Percentiles rank a stretch among this genome's conserved stretches.
These are phyloP conservation scores for Enhydra lutris DNA, from an alignment of 2,113 vertebrate genomes.

Conservation along the genomic window DNA sequence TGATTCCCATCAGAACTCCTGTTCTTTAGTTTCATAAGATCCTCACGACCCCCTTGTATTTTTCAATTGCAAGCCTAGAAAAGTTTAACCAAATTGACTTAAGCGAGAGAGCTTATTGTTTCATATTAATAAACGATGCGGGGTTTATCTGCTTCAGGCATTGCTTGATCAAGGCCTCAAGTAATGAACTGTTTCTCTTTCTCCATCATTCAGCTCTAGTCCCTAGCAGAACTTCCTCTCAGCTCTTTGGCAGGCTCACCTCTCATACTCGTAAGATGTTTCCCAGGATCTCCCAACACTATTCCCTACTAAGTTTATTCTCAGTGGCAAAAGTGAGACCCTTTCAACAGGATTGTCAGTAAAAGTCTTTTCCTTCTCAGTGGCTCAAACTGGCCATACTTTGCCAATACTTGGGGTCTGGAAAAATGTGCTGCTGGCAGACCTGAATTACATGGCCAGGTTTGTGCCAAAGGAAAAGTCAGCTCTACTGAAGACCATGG, in stretches of 20 bases:
- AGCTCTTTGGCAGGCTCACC: not conserved
- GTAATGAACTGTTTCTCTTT: not conserved
- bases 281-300: not conserved
- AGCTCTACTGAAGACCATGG: not conserved
- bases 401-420: not conserved
- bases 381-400: not conserved
- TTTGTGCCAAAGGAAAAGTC: not conserved
- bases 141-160: not conserved
- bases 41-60: not conserved
- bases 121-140: not conserved
- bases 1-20: not conserved
- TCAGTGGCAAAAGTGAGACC: not conserved
- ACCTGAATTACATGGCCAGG: not conserved
- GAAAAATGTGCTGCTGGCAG: not conserved
- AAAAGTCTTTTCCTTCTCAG: not conserved
- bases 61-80: not conserved
- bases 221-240: not conserved
- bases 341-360: not conserved
- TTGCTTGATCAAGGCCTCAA: not conserved
- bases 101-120: not conserved
- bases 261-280: not conserved
- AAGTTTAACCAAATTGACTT: not conserved
- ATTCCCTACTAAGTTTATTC: not conserved
- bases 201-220: not conserved
- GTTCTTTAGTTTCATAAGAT: not conserved